Evolutionary conservation across 2,113 vertebrate genomes (phyloP).

Genomic region (Rhineura floridana): DNA sequence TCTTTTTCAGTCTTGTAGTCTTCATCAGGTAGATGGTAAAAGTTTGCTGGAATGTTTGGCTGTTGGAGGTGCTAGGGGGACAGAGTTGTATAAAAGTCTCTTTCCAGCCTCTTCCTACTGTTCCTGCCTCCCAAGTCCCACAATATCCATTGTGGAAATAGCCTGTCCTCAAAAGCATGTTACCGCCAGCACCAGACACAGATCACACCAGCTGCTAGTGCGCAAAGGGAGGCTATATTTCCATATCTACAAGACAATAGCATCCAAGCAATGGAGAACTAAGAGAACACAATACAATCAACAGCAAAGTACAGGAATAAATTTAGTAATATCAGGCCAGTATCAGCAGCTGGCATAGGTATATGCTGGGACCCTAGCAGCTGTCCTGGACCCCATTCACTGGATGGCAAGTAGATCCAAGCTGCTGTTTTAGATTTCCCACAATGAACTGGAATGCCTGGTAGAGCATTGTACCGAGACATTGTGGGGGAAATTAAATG

Average conservation of each 20-base stretch:
- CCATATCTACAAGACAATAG: background rate
- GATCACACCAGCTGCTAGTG: background rate
- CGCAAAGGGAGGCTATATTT: background rate
- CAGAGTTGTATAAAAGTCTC: background rate
- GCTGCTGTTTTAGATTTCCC: background rate
- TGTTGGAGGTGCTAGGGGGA: background rate
- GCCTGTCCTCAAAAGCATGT: background rate
- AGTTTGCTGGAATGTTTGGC: background rate
- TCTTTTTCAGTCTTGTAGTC: background rate
- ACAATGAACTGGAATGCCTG: background rate
- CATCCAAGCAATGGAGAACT: background rate
- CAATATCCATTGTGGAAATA: background rate
- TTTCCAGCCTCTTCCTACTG: background rate
- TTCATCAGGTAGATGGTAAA: background rate
- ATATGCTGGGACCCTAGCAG: no score
- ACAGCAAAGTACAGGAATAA: background rate
- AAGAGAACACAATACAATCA: background rate
- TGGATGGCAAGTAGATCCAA: background rate
- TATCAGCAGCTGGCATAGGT: background rate
- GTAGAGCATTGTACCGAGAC: background rate
- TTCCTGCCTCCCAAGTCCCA: background rate
- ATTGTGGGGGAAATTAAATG: background rate
- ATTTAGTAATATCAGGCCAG: background rate
- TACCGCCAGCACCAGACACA: background rate
- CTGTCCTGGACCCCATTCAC: background rate